These are phyloP conservation scores for Danio jaintianensis DNA, from an alignment of 2,797 vertebrate species.

Conservation along the genomic window DNA sequence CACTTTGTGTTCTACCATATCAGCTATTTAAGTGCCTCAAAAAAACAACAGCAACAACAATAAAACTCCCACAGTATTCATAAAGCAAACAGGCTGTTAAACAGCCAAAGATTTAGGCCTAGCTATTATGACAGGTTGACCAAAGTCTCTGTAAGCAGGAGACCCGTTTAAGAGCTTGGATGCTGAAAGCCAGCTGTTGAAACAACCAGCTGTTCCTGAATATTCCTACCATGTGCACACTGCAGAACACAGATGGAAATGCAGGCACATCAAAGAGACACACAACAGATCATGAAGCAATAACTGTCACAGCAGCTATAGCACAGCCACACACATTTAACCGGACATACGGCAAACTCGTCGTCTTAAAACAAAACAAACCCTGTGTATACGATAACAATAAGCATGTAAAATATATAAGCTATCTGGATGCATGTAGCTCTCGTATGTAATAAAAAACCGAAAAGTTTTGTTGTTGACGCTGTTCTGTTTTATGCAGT, in stretches of 20 bases:
- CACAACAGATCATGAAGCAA: conserved; percentile 30
- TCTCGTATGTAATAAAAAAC: too few species aligned
- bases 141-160: background rate
- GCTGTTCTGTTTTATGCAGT: background rate
- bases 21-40: background rate
- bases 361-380: background rate
- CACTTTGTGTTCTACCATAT: background rate
- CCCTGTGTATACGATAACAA: background rate
- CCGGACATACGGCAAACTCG: background rate
- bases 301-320: conserved; percentile 7
- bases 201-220: conserved; percentile 19
- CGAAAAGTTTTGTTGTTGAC: background rate
- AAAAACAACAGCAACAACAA: background rate
- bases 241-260: conserved; percentile 9
- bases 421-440: background rate
- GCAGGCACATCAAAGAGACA: conserved; percentile 4
- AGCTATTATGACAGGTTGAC: background rate
- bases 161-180: background rate
- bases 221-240: conserved; percentile 17
- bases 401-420: too few species aligned
- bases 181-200: background rate
- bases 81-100: background rate
- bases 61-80: too few species aligned
- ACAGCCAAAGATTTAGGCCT: background rate
- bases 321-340: background rate